Evolutionary conservation across 2,797 vertebrate genomes (phyloP), one percentile per base, ranked within the genome.

Genomic region (Syncerus caffer): DNA sequence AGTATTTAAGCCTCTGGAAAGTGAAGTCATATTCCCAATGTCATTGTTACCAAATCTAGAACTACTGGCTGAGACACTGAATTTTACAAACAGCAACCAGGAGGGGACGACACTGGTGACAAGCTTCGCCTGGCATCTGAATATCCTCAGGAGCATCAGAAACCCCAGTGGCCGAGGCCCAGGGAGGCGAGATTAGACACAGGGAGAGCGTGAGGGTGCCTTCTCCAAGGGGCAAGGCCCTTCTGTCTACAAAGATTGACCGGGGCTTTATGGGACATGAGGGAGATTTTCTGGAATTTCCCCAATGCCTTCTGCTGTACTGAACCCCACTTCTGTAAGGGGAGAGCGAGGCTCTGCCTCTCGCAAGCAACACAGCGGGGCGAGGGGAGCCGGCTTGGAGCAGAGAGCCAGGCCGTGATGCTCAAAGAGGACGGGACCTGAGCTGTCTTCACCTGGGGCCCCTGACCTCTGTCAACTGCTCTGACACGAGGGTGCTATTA

Each of bases 101-200:
- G n/a, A 67, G 42, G n/a, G 9, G 34, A 78, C 23, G 11, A 23
- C 5, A 9, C 0, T 12, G 50, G 27, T 0, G 21, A 80, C 12
- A 29, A 42, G n/a, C n/a, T 34, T 15, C 12, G 45, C 6, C 0
- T 0, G 6, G 25, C 45, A 14, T 1, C 5, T 0, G 19, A 27
- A 7, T 0, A 3, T 1, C 4, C 15, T n/a, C 74, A 25, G 74
- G 31, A 34, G 57, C 2, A 11, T 58, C 34, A 13, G 27, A 19
- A 60, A 50, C 4, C 57, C 2, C 0, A 4, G 57, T 1, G 57
- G 15, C 53, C 1, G 6, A 47, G 1, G 34, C 5, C 3, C 62
- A 3, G 27, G 53, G 47, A 17, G 14, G 27, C 25, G 21, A 47
- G 50, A 29, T 29, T 2, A 31, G 34, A 29, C 29, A 51, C 1